Conservation (phyloP, 2,113 vertebrate genomes). For the Paramormyrops kingsleyae region DNA sequence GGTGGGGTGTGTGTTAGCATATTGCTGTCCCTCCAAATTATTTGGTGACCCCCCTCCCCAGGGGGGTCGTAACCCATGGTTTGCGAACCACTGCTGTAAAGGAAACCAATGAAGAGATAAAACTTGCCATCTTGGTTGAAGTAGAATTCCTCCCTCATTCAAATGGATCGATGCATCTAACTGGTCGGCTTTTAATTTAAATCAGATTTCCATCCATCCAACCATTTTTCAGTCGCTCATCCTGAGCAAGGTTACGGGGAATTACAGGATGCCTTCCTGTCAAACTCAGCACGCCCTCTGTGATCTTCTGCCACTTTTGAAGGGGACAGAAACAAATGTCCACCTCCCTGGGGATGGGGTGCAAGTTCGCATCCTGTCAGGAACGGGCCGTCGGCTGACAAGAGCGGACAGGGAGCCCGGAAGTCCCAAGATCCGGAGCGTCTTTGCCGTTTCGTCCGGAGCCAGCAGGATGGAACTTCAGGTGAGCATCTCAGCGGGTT, state of each 20-base stretch:
- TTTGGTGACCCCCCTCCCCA: not conserved
- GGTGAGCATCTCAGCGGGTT: not conserved
- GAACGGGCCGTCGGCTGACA: not conserved
- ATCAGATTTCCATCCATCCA: not conserved
- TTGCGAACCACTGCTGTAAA: not conserved
- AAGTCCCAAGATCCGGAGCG: not conserved
- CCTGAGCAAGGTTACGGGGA: not conserved
- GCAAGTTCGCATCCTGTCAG: not conserved
- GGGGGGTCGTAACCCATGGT: not conserved
- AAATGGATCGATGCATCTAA: not conserved
- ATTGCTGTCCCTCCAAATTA: not conserved
- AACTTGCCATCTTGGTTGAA: not conserved
- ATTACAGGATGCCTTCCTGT: not conserved
- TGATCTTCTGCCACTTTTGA: not conserved
- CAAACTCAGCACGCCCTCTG: not conserved
- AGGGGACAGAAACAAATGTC: not conserved
- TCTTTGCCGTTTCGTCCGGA: not conserved
- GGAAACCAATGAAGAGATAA: not conserved
- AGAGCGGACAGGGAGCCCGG: not conserved
- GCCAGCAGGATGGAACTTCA: not conserved
- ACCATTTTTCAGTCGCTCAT: not conserved
- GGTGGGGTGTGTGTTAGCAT: not conserved
- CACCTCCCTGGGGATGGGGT: not conserved
- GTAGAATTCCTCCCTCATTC: not conserved
- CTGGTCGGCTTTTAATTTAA: not conserved